These are phyloP conservation scores for Timema cristinae DNA, from an alignment of 2,888 invertebrate species.

Conservation along the genomic window DNA sequence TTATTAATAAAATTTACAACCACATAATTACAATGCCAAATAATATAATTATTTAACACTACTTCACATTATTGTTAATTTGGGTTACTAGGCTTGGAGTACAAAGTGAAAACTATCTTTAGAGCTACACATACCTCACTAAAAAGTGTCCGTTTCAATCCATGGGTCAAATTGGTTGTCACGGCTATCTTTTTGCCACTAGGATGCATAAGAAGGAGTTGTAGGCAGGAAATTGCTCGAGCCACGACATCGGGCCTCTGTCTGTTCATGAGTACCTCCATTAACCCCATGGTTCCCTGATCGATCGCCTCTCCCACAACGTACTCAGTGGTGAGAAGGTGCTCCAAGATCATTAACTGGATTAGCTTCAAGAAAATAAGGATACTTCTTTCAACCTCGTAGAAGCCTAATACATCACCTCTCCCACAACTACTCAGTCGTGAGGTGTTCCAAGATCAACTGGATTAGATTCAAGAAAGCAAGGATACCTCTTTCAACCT, in stretches of 20 bases:
- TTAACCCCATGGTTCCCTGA: not conserved
- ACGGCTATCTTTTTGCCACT: not conserved
- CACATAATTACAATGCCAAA: too few relatives aligned
- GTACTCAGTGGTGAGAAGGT: not conserved
- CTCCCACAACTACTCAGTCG: not conserved
- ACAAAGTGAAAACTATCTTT: too few relatives aligned
- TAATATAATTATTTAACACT: too few relatives aligned
- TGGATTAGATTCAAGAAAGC: not conserved
- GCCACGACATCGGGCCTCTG: not conserved
- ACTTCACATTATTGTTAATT: too few relatives aligned
- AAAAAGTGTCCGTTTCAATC: too few relatives aligned
- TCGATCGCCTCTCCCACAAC: not conserved
- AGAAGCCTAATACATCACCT: too few relatives aligned
- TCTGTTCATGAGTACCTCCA: not conserved
- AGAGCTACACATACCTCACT: too few relatives aligned
- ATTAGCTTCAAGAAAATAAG: not conserved
- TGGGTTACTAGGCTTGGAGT: too few relatives aligned
- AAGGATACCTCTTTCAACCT: not conserved
- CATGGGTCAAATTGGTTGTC: too few relatives aligned
- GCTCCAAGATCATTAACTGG: not conserved
- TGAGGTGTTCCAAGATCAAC: constrained; percentile 2
- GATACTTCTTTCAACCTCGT: too few relatives aligned
- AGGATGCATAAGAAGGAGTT: not conserved
- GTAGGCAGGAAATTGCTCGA: not conserved
- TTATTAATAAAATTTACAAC: too few relatives aligned